A percentile compares a stretch with the other conserved stretches of the same genome.
Conservation (phyloP, 2,113 vertebrate species). For the Podiceps cristatus region DNA sequence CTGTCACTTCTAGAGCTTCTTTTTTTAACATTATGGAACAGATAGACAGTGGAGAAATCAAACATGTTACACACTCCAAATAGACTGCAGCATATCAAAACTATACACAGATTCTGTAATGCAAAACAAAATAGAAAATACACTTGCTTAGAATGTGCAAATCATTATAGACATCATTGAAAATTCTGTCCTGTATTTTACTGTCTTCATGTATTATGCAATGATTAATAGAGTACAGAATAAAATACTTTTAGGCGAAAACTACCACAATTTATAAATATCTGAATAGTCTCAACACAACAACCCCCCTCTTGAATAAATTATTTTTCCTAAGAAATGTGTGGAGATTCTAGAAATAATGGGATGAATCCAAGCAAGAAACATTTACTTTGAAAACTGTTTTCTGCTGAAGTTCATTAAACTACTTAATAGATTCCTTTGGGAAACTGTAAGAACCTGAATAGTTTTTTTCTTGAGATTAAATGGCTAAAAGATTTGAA, state of each 20-base stretch:
- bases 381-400: background rate
- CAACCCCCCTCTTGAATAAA: background rate
- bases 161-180: background rate
- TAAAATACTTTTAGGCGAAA: background rate
- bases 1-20: background rate
- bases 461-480: background rate
- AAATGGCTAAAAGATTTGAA: background rate
- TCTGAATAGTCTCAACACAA: background rate
- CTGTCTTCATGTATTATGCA: background rate
- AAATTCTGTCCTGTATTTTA: background rate
- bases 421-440: background rate
- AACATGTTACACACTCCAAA: fast-evolving
- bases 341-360: background rate
- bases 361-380: background rate
- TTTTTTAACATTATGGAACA: background rate
- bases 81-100: background rate
- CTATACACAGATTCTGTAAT: background rate
- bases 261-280: background rate
- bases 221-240: background rate
- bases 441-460: background rate
- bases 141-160: background rate
- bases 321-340: background rate
- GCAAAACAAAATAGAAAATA: background rate
- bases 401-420: background rate
- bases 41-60: background rate